Evolutionary conservation across 2,888 invertebrate species (phyloP).

Genomic region (Nomada hirtipes): DNA sequence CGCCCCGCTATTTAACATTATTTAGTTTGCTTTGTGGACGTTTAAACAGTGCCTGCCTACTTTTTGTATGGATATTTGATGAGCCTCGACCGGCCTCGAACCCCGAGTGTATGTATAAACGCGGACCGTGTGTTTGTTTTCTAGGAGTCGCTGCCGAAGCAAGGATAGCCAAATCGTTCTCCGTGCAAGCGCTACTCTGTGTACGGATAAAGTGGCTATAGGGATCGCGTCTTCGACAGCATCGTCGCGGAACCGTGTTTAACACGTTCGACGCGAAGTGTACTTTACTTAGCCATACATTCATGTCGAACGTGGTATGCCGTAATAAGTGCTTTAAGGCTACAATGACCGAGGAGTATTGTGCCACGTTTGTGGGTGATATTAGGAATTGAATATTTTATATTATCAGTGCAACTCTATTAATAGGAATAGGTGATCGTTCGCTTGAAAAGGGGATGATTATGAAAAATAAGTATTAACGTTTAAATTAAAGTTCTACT

Average conservation of each 20-base stretch:
- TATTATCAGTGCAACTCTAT: too few relatives aligned
- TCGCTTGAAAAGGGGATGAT: too few relatives aligned
- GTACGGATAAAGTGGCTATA: neutral
- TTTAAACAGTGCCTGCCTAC: constrained; percentile 81
- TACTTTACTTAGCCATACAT: neutral
- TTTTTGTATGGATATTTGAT: constrained; percentile 80
- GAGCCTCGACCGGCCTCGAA: constrained; percentile 68
- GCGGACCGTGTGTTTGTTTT: constrained; percentile 79
- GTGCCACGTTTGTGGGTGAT: too few relatives aligned
- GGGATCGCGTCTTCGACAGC: constrained; percentile 4
- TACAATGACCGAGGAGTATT: too few relatives aligned
- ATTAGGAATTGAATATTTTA: too few relatives aligned
- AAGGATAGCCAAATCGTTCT: constrained; percentile 62
- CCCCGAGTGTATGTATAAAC: constrained; percentile 67
- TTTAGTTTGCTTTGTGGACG: constrained; percentile 83
- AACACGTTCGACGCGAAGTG: neutral
- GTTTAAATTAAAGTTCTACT: too few relatives aligned
- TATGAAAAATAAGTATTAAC: too few relatives aligned
- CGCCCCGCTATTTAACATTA: constrained; percentile 83
- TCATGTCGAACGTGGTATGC: neutral
- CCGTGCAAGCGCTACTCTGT: constrained; percentile 12
- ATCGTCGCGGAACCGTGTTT: neutral
- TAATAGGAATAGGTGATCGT: too few relatives aligned
- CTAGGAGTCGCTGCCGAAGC: constrained; percentile 67
- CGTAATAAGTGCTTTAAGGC: too few relatives aligned